phyloP scores from a whole-genome alignment of 1,140 invertebrate species.

The Agrilus planipennis region DNA sequence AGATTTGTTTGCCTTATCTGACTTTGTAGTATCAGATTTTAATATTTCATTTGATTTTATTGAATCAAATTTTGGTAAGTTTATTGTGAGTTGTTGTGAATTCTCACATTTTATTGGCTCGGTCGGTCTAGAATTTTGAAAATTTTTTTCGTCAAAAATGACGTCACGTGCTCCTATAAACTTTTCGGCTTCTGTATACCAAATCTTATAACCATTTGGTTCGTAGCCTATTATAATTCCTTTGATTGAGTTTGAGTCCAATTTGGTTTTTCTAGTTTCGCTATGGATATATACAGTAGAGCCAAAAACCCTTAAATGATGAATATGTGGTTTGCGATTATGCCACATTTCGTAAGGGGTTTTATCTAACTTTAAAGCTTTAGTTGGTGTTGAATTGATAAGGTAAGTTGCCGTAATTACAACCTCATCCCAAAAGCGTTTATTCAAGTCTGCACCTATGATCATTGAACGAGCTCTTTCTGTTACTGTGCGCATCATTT shows the following conservation, averaged over 20 bases:
- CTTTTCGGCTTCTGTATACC: too few relatives aligned
- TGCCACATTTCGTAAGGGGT: slow-evolving; percentile 4
- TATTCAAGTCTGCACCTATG: slow-evolving; percentile 19
- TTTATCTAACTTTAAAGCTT: not conserved
- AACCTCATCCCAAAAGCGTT: slow-evolving; percentile 32
- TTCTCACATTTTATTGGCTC: too few relatives aligned
- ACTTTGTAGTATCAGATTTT: slow-evolving; percentile 14
- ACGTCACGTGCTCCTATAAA: too few relatives aligned
- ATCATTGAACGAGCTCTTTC: slow-evolving; percentile 33
- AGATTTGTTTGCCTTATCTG: too few relatives aligned
- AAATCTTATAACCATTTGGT: too few relatives aligned
- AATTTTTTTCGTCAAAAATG: too few relatives aligned
- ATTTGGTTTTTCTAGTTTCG: slow-evolving; percentile 2
- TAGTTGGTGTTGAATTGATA: slow-evolving; percentile 4
- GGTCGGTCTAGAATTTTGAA: too few relatives aligned
- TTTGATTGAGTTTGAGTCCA: too few relatives aligned
- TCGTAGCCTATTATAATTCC: too few relatives aligned
- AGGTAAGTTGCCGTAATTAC: slow-evolving; percentile 25
- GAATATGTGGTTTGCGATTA: not conserved
- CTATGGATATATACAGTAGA: slow-evolving; percentile 1
- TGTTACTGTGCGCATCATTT: slow-evolving; percentile 33
- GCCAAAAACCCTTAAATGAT: slow-evolving; percentile 1
- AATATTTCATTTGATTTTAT: too few relatives aligned
- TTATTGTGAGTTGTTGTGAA: too few relatives aligned
- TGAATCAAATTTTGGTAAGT: too few relatives aligned